Conservation (phyloP, 2,888 invertebrate species). For the Euzetes globulus region DNA sequence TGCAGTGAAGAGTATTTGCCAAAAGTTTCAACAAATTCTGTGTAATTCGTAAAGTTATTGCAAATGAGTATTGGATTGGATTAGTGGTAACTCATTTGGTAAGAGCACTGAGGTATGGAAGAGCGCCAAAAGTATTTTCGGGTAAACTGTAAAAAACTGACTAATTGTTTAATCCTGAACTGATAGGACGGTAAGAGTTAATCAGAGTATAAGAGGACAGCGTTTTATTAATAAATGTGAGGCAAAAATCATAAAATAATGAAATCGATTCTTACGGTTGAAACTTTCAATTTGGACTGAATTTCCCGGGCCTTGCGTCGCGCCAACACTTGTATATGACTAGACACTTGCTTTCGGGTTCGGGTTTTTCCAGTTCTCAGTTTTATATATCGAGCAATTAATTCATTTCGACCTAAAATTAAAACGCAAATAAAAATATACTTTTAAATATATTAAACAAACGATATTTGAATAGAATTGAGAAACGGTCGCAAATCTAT, state of each 20-base stretch:
- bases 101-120: neutral
- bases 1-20: too few species aligned
- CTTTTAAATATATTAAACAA: neutral
- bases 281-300: slow-evolving; percentile 92
- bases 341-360: slow-evolving; percentile 98
- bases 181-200: neutral
- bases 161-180: neutral
- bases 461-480: neutral
- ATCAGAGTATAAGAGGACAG: slow-evolving; percentile 14
- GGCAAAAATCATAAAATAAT: neutral
- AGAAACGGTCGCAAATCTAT: neutral
- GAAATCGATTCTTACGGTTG: slow-evolving; percentile 16
- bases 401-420: slow-evolving; percentile 92
- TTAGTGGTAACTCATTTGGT: too few species aligned
- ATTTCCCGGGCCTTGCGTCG: slow-evolving; percentile 96
- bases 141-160: too few species aligned
- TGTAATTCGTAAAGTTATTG: too few species aligned
- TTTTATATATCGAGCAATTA: slow-evolving; percentile 99
- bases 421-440: slow-evolving; percentile 23
- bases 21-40: too few species aligned
- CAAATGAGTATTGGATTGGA: too few species aligned
- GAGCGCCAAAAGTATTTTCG: neutral
- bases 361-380: slow-evolving; percentile 98
- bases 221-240: slow-evolving; percentile 8
- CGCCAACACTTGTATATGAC: slow-evolving; percentile 99